Base-by-base conservation (phyloP, 2,888 invertebrate species). In the Hydropsyche betteni region DNA sequence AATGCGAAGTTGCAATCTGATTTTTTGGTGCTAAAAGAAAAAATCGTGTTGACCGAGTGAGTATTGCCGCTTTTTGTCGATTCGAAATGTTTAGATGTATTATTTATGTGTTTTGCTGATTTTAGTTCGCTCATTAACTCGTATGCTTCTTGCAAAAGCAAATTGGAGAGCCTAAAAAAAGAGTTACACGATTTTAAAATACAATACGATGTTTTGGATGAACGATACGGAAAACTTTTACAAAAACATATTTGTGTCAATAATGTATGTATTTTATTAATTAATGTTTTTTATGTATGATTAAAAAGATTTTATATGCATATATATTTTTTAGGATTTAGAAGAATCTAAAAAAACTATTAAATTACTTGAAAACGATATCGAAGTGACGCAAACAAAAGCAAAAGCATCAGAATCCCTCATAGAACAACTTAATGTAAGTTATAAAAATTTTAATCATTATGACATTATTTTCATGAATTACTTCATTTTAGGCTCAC, bases 41-140 rank as follows among this genome's bases (percentile, higher is more conserved):
- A 84, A 81, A 82, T 82, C 33, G 81, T 84, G 38, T 80, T 81
- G 50, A 83, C 83, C 53, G 81, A 84, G 86, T 86, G 80, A 85
- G 85, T 83, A 53, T 10, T 53, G 79, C 44, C 68, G 68, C 76
- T 50, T n/a, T 50, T 24, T 53, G 53, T 24, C 2, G 24, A 24
- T 24, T 24, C 2, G 24, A 24, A 2, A 24, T 24, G 24, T 24
- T 24, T 24, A 1, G 2, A 24, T 24, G 24, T 24, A 2, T 24
- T 24, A 24, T 24, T 24, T 24, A 24, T 24, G 24, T 24, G 24
- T 24, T 24, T 24, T 24, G 24, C 2, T 24, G 24, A 24, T 24
- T 75, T 82, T 80, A 85, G 85, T 80, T 80, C 81, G n/a, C 79
- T 84, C 3, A 81, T 84, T 5, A 81, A 78, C 53, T 83, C 82